Base-by-base conservation (phyloP, 2,888 invertebrate genomes). In the Netelia virgata region DNA sequence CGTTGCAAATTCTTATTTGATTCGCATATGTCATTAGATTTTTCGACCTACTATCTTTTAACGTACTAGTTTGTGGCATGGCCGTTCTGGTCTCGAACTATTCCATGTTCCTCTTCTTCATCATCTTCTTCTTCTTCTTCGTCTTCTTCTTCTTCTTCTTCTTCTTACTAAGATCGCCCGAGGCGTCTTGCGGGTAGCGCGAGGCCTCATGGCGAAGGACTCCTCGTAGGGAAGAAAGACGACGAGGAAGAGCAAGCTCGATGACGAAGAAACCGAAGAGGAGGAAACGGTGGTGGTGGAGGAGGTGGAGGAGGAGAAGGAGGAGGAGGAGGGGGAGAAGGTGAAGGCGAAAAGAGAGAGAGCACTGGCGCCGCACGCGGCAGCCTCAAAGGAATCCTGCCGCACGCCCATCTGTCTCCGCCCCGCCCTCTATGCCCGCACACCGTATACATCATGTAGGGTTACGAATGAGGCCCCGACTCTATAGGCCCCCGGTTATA, bases 341-440 rank as follows among this genome's bases (percentile, higher is more conserved):
- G 88, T 85, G 86, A 83, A 83, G 80, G 72, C 75, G 68, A 64
- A 78, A 72, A 28, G 70, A 43, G 50, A 41, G 28, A 68, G 55
- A 90, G 90, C 89, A 90, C 92, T 93, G 93, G 93, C 93, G 93
- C 93, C 93, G 93, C 91, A 90, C 89, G 93, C 93, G 93, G 93
- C 93, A 91, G 92, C 91, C 93, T 93, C 93, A 93, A 93, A 92
- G 93, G 92, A 90, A 92, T 91, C 92, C 91, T 89, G 47, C 92
- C 89, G 90, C 91, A 93, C 93, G 93, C 93, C 93, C 93, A 93
- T 93, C 93, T 93, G 93, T 93, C 93, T 93, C 93, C 93, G 93
- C 93, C 89, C 93, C 93, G 93, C 93, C 93, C 92, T 91, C 91
- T 47, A 92, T 92, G 91, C 91, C 90, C 91, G 91, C 91, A 91